Base-by-base conservation (phyloP, 2,888 invertebrate species). In the Eubasilissa splendida region DNA sequence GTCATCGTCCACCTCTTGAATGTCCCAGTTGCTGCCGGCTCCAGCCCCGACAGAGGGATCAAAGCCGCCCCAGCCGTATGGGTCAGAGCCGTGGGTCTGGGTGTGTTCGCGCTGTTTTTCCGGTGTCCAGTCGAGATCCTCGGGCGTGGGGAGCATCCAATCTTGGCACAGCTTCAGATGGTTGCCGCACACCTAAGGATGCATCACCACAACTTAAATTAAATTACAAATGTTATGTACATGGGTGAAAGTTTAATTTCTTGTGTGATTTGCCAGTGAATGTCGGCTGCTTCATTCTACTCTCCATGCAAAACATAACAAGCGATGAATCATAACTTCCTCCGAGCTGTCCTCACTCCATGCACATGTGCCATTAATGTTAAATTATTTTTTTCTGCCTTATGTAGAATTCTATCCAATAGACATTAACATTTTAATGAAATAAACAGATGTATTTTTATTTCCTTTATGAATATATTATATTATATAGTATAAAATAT, bases 81-180 rank as follows among this genome's bases (percentile, higher is more conserved):
- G 90, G 76, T 90, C 90, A 0, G 88, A 86, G 0, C 91, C 91
- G 85, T 90, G 88, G 1, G 89, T 89, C 88, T 88, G 89, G 1
- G 86, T 84, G 68, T 90, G 90, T 42, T 88, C 89, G 0, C 84
- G 85, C 59, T 91, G 90, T 89, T 90, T 89, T 60, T 87, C 89
- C 0, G 84, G 82, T 0, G 89, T 90, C 91, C 91, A 91, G 0
- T 89, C 90, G 78, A 89, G 89, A 83, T 91, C 91, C 5, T 88
- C 86, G 0, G 87, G 88, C 1, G 80, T 85, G 0, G 90, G 89
- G 82, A 90, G 14, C 91, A 91, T 91, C 90, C 90, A 91, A 0
- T 89, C 88, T 76, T 90, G 90, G 71, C 91, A 91, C 85, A 89
- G 89, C 0, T 87, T 83, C 0, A 90, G 85, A 83, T 89, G 88